Percentiles rank a stretch among this genome's conserved stretches.
phyloP scores from a whole-genome alignment of 1,140 invertebrate species.

The Drosophila saltans region DNA sequence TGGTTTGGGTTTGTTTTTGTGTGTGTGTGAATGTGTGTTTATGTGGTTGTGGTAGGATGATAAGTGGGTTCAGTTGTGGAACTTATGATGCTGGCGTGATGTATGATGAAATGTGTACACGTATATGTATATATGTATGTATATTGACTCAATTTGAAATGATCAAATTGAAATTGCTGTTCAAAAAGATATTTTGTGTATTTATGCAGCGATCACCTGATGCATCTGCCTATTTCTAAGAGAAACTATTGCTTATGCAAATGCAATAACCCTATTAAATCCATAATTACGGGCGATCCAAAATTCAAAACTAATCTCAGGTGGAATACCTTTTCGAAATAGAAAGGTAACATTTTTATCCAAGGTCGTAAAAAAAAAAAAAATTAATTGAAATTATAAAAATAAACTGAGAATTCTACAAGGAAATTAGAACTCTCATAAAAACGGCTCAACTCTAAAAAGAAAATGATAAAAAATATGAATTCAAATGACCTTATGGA shows the following conservation, averaged over 20 bases:
- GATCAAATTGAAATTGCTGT: neutral
- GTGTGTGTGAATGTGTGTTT: constrained; percentile 26
- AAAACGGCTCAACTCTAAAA: constrained; percentile 17
- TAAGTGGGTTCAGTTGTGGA: constrained; percentile 14
- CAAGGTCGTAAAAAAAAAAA: constrained; percentile 17
- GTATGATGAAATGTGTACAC: constrained; percentile 3
- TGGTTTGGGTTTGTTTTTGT: constrained; percentile 31
- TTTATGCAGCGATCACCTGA: too few relatives aligned
- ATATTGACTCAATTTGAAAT: neutral
- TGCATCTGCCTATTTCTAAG: too few relatives aligned
- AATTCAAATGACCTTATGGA: too few relatives aligned
- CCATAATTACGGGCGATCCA: too few relatives aligned
- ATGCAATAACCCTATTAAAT: too few relatives aligned
- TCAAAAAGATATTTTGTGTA: too few relatives aligned
- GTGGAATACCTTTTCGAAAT: neutral
- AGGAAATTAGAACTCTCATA: constrained; percentile 10
- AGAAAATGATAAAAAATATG: constrained; percentile 13
- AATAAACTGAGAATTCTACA: constrained; percentile 27
- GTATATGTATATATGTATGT: neutral
- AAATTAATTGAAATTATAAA: constrained; percentile 31
- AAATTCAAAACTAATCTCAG: too few relatives aligned
- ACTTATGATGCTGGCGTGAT: constrained; percentile 10
- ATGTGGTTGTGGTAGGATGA: constrained; percentile 36
- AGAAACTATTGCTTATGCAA: too few relatives aligned
- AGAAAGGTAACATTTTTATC: constrained; percentile 22